A percentile compares a stretch with the other conserved stretches of the same genome.
Conservation (phyloP, 2,797 vertebrate species). For the Rousettus madagascariensis region DNA sequence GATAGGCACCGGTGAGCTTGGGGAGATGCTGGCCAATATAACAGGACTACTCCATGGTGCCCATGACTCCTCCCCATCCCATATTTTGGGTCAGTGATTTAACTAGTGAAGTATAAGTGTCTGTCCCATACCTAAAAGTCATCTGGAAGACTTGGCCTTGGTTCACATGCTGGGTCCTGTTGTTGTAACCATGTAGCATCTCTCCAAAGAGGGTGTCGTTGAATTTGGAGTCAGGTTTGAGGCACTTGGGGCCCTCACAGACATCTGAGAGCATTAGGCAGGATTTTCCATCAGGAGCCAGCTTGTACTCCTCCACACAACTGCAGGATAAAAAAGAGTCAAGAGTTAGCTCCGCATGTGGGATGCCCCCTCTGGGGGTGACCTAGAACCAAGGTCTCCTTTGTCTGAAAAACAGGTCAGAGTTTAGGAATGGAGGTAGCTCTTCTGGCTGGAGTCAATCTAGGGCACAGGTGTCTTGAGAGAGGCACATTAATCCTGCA, state of each 20-base stretch:
- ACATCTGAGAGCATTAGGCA: conserved; percentile 94
- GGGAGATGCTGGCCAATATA: background rate
- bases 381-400: conserved; percentile 51
- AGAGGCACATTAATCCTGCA: conserved; percentile 67
- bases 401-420: conserved; percentile 59
- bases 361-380: background rate
- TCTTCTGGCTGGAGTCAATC: conserved; percentile 50
- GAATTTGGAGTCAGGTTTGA: conserved; percentile 91
- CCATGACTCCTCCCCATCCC: background rate
- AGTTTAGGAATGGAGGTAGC: conserved; percentile 44
- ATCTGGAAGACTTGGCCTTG: conserved; percentile 98
- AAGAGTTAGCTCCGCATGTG: background rate
- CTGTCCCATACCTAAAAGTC: conserved; percentile 93
- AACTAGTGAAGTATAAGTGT: background rate
- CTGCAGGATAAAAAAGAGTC: conserved; percentile 81
- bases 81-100: background rate
- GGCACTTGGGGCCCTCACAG: conserved; percentile 95
- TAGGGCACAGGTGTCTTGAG: conserved; percentile 68
- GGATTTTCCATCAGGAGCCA: conserved; percentile 94
- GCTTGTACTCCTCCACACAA: conserved; percentile 97
- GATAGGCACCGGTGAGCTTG: rapidly evolving
- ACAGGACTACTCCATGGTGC: background rate
- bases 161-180: conserved; percentile 95
- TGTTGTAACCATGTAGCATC: conserved; percentile 98
- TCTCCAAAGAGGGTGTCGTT: conserved; percentile 97